Evolutionary conservation across 2,113 vertebrate genomes (phyloP).

Genomic region (Malurus melanocephalus): DNA sequence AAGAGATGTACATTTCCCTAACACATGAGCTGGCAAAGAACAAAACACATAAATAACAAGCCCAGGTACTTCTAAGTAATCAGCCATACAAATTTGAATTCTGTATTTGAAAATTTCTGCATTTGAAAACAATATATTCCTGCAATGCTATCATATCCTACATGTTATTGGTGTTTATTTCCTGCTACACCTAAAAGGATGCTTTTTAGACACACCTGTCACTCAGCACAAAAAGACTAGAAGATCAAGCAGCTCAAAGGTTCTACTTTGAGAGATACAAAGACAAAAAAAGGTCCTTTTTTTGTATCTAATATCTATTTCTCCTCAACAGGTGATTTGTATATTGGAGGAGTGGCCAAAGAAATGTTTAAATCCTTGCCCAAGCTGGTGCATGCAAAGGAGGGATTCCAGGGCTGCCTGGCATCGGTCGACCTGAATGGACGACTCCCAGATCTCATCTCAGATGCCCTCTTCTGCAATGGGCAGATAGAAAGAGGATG

Average conservation of each 20-base stretch:
- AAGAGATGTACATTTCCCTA: neutral
- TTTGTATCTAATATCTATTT: neutral
- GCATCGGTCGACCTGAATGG: constrained; percentile 94
- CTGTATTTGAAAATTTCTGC: neutral
- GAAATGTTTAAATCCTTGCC: constrained; percentile 93
- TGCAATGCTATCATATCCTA: neutral
- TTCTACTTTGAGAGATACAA: neutral
- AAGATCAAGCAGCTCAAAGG: neutral
- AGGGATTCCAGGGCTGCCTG: constrained; percentile 95
- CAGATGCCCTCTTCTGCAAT: constrained; percentile 92
- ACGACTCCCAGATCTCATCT: constrained; percentile 91
- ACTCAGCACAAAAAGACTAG: neutral
- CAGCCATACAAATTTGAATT: neutral
- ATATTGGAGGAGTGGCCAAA: constrained; percentile 91
- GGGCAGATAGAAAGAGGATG: constrained; percentile 96
- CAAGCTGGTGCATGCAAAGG: constrained; percentile 93
- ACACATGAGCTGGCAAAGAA: neutral
- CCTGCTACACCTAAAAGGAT: neutral
- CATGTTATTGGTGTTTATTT: neutral
- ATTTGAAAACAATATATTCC: neutral
- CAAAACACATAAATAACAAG: neutral
- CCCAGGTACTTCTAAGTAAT: neutral
- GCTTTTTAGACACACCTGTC: neutral
- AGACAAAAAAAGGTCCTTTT: neutral
- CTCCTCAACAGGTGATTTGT: constrained; percentile 85